Conservation (phyloP, 2,888 invertebrate genomes). For the Koerneria pararmatus region DNA sequence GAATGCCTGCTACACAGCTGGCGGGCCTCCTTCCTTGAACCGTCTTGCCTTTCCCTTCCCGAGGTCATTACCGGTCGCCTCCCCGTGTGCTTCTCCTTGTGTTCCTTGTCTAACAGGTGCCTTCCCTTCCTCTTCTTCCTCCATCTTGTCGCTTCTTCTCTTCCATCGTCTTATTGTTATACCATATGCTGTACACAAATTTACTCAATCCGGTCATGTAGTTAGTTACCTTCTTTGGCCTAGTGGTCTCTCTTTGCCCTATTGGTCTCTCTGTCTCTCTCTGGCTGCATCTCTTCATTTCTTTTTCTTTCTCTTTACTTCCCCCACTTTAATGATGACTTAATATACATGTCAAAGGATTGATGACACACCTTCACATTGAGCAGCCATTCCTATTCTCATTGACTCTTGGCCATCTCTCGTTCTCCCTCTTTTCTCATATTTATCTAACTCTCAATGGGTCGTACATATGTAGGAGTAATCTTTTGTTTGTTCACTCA, state of each 20-base stretch:
- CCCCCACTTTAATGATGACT: slow-evolving; percentile 1
- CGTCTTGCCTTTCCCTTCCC: too few species aligned
- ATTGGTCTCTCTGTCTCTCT: background rate
- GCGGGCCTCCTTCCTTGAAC: too few species aligned
- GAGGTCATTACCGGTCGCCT: too few species aligned
- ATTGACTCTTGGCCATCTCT: too few species aligned
- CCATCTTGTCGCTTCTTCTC: background rate
- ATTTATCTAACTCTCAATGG: too few species aligned
- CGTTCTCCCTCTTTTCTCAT: too few species aligned
- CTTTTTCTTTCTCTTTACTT: background rate
- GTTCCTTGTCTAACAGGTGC: slow-evolving; percentile 18
- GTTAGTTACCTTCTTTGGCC: slow-evolving; percentile 11
- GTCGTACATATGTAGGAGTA: too few species aligned
- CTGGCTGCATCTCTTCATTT: background rate
- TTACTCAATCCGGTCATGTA: slow-evolving; percentile 16
- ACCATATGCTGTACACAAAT: slow-evolving; percentile 17
- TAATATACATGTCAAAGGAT: too few species aligned
- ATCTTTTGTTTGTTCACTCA: too few species aligned
- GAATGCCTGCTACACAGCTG: too few species aligned
- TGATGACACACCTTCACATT: too few species aligned
- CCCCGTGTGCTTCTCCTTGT: background rate
- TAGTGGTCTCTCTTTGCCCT: background rate
- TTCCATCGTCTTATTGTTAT: background rate
- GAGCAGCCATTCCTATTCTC: too few species aligned
- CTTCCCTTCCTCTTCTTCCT: slow-evolving; percentile 13